These are phyloP conservation scores for Episyrphus balteatus DNA, from an alignment of 1,140 invertebrate species.

Conservation along the genomic window DNA sequence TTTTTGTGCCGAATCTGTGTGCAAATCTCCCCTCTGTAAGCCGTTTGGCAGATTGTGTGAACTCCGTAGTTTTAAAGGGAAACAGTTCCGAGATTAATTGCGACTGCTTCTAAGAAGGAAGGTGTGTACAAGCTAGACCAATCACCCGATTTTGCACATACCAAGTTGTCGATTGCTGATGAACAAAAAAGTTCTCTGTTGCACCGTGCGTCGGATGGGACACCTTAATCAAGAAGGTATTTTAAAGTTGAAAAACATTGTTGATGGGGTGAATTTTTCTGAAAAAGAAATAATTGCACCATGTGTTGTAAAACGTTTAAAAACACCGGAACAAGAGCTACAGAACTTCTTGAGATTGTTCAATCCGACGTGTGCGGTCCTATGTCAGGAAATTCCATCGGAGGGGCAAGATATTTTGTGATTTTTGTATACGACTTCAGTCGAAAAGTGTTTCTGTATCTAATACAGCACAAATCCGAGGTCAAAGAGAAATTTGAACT, in stretches of 20 bases:
- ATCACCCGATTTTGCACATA: too few relatives aligned
- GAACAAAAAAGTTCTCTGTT: too few relatives aligned
- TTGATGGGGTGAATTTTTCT: too few relatives aligned
- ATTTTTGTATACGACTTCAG: conserved; percentile 23
- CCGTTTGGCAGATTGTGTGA: conserved; percentile 9
- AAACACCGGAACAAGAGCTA: conserved; percentile 10
- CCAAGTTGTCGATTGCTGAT: too few relatives aligned
- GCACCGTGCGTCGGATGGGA: too few relatives aligned
- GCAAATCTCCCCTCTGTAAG: conserved; percentile 14
- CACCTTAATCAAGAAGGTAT: too few relatives aligned
- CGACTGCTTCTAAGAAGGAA: conserved; percentile 8
- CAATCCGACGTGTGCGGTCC: conserved; percentile 34
- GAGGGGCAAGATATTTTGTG: conserved; percentile 14
- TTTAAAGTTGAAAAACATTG: too few relatives aligned
- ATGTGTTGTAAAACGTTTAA: neutral
- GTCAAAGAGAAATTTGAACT: conserved; percentile 14
- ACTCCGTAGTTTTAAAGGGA: conserved; percentile 17
- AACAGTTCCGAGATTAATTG: conserved; percentile 18
- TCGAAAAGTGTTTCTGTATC: conserved; percentile 15
- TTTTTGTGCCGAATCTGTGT: conserved; percentile 6
- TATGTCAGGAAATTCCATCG: conserved; percentile 17
- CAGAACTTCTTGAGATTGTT: conserved; percentile 21
- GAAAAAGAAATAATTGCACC: too few relatives aligned
- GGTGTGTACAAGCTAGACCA: too few relatives aligned
- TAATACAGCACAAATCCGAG: conserved; percentile 18